Evolutionary conservation across 1,140 invertebrate species (phyloP).

Genomic region (Platyscapa corneri): DNA sequence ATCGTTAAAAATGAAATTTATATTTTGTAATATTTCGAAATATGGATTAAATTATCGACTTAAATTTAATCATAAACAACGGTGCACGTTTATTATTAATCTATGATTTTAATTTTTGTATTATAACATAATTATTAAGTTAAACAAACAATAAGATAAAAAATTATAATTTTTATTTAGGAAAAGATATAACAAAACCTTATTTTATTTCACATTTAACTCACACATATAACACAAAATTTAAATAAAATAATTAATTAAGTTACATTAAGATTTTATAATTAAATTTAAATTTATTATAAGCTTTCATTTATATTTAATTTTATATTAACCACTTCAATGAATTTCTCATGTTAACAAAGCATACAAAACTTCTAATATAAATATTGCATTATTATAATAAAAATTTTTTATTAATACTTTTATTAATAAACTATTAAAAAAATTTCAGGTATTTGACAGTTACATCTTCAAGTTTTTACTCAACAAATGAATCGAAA

Average conservation of each 20-base stretch:
- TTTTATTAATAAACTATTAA: neutral
- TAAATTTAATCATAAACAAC: neutral
- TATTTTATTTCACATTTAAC: no score
- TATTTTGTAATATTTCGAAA: neutral
- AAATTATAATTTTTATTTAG: no score
- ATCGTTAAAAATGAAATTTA: neutral
- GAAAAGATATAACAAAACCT: no score
- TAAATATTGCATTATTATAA: no score
- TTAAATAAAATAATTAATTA: no score
- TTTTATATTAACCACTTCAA: no score
- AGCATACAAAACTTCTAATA: no score
- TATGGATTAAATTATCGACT: neutral
- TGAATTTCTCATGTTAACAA: no score
- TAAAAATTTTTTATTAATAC: neutral
- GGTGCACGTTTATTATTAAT: neutral
- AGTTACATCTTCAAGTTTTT: conserved; percentile 34
- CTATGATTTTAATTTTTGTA: neutral
- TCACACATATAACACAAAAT: no score
- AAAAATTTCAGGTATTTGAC: conserved; percentile 23
- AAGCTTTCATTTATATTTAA: no score
- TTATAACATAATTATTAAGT: neutral
- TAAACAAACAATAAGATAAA: neutral
- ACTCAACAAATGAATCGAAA: conserved; percentile 56
- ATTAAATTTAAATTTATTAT: no score
- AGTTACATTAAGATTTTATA: no score